Conservation (phyloP, 1,140 invertebrate genomes). For the Orius insidiosus region DNA sequence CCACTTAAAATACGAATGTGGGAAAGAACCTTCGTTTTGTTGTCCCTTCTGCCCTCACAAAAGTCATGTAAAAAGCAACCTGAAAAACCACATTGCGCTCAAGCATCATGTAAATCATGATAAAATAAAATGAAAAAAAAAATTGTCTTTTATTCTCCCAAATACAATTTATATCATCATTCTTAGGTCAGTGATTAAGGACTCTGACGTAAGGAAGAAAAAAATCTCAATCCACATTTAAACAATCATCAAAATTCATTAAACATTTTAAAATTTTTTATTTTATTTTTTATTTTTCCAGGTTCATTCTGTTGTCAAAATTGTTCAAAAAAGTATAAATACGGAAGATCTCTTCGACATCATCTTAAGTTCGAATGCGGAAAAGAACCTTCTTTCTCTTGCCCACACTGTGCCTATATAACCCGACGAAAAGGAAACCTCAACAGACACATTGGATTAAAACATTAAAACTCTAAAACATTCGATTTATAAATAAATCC, state of each 20-base stretch:
- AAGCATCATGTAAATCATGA: constrained; percentile 12
- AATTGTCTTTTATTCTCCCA: too few relatives aligned
- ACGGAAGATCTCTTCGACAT: constrained; percentile 29
- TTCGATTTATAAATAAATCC: too few relatives aligned
- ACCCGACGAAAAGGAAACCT: constrained; percentile 23
- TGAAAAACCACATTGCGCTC: constrained; percentile 10
- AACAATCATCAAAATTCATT: too few relatives aligned
- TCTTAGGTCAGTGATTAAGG: too few relatives aligned
- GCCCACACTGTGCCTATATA: constrained; percentile 26
- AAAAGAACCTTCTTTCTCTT: constrained; percentile 30
- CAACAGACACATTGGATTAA: constrained; percentile 9
- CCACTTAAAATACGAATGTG: constrained; percentile 1
- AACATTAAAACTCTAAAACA: too few relatives aligned
- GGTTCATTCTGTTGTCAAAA: constrained; percentile 5
- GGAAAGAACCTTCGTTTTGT: not conserved
- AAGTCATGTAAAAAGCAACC: constrained; percentile 11
- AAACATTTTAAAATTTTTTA: too few relatives aligned
- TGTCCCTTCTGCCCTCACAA: constrained; percentile 16
- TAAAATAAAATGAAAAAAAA: too few relatives aligned
- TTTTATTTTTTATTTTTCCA: too few relatives aligned
- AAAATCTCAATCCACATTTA: too few relatives aligned
- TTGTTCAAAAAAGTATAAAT: constrained; percentile 15
- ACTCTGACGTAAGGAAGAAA: too few relatives aligned
- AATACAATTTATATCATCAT: too few relatives aligned
- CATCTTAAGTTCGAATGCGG: constrained; percentile 36